Conservation (phyloP, 2,888 invertebrate species). For the Taenaris catops region DNA sequence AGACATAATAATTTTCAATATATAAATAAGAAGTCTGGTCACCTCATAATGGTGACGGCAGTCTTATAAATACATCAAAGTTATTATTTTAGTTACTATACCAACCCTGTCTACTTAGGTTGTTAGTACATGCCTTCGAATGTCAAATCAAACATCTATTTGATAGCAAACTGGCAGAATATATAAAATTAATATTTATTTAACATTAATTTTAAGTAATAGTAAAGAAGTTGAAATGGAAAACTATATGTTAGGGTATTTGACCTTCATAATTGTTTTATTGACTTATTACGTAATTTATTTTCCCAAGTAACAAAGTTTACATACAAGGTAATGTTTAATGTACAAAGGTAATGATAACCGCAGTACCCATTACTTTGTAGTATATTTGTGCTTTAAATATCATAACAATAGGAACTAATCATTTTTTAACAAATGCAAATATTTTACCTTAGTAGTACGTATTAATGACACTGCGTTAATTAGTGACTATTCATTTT, state of each 20-base stretch:
- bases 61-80: conserved; percentile 39
- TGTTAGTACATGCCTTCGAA: conserved; percentile 62
- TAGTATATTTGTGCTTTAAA: no score
- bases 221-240: conserved; percentile 7
- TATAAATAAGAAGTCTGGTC: conserved; percentile 57
- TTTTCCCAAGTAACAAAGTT: no score
- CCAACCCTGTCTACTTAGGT: conserved; percentile 68
- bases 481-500: no score
- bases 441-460: no score
- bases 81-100: conserved; percentile 35
- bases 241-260: conserved; percentile 11
- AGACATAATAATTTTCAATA: conserved; percentile 20
- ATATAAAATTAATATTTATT: conserved; percentile 13
- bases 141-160: conserved; percentile 22
- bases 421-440: no score
- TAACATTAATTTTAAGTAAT: conserved; percentile 8
- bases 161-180: conserved; percentile 24
- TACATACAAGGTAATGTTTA: no score
- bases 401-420: no score
- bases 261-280: no score
- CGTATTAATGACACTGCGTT: no score
- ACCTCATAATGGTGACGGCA: conserved; percentile 72
- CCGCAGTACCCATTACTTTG: no score
- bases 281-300: no score
- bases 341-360: no score